Base-by-base conservation (phyloP, 1,140 invertebrate species). In the Diorhabda sublineata region DNA sequence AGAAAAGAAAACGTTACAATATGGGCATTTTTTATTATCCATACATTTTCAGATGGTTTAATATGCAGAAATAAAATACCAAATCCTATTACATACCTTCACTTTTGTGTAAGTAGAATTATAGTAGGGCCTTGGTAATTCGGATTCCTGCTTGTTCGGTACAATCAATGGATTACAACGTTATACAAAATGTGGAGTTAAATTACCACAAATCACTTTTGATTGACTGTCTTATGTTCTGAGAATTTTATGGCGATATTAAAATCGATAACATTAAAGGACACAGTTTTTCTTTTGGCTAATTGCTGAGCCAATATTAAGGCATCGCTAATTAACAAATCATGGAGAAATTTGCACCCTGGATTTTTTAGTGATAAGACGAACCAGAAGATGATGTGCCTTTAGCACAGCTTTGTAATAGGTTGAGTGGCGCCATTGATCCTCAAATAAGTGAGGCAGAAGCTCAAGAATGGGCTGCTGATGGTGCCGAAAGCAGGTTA, bases 161-260 rank as follows among this genome's bases (percentile, higher is more conserved):
- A 65, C 79, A 69, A 69, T 62, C 67, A 11, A 80, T 82, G 76
- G 75, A 82, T 64, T 77, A 80, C 73, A 45, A 76, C 61, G 75
- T 77, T 68, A 61, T 65, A 47, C 61, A 65, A 70, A 72, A 72
- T 70, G 61, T 74, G 47, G 74, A 73, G 26, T 64, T 69, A 52
- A 62, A 65, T 69, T 73, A 75, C 61, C 47, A 67, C 5, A 71
- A 71, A 64, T 68, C 45, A 56, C 61, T 71, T 61, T 59, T 71
- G 60, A n/a, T 58, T 58, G 41, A 71, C 58, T 52, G 26, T 65
- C 45, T 59, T 67, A 69, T 57, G 57, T 3, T 64, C 26, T 67
- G 56, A 69, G 11, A 73, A 73, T 57, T 41, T 69, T 58, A 70
- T 70, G 26, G 58, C 2, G 26, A 74, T 52, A 62, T 68, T 66